A percentile compares a stretch with the other conserved stretches of the same genome.
Conservation (phyloP, 2,888 invertebrate genomes). For the Drosophila aldrichi region DNA sequence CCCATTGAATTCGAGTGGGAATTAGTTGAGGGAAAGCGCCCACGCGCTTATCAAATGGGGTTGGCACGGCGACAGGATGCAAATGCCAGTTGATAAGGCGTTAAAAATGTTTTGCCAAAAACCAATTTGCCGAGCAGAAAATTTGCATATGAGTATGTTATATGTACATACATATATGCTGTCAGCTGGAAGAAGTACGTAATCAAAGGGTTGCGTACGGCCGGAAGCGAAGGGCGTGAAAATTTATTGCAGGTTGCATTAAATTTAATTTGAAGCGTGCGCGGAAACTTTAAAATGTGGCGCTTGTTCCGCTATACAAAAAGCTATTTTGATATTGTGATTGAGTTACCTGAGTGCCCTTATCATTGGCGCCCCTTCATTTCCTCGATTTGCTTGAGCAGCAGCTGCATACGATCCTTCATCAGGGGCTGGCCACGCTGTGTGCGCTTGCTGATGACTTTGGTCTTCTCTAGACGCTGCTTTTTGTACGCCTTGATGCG, state of each 20-base stretch:
- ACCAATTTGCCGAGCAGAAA: slow-evolving; percentile 67
- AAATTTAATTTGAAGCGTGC: slow-evolving; percentile 78
- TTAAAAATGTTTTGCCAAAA: slow-evolving; percentile 51
- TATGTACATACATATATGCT: slow-evolving; percentile 14
- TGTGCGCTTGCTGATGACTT: slow-evolving; percentile 91
- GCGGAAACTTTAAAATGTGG: slow-evolving; percentile 53
- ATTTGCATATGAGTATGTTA: slow-evolving; percentile 70
- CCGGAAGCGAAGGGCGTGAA: slow-evolving; percentile 67
- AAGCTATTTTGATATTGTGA: slow-evolving; percentile 17
- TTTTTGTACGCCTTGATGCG: slow-evolving; percentile 89
- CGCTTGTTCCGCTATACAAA: slow-evolving; percentile 11
- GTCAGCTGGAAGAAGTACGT: slow-evolving; percentile 23
- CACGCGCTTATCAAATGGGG: slow-evolving; percentile 39
- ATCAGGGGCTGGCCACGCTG: slow-evolving; percentile 94
- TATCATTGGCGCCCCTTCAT: slow-evolving; percentile 66
- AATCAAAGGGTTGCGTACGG: slow-evolving; percentile 74
- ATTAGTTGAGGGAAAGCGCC: slow-evolving; percentile 50
- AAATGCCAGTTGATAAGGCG: slow-evolving; percentile 55
- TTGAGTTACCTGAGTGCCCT: slow-evolving; percentile 30
- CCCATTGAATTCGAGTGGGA: slow-evolving; percentile 65
- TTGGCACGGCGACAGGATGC: slow-evolving; percentile 53
- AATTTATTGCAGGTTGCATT: slow-evolving; percentile 82
- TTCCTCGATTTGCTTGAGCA: slow-evolving; percentile 91
- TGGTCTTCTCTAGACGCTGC: slow-evolving; percentile 89
- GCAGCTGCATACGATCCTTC: slow-evolving; percentile 91